Conservation (phyloP, 2,797 vertebrate species). For the Manis pentadactyla region DNA sequence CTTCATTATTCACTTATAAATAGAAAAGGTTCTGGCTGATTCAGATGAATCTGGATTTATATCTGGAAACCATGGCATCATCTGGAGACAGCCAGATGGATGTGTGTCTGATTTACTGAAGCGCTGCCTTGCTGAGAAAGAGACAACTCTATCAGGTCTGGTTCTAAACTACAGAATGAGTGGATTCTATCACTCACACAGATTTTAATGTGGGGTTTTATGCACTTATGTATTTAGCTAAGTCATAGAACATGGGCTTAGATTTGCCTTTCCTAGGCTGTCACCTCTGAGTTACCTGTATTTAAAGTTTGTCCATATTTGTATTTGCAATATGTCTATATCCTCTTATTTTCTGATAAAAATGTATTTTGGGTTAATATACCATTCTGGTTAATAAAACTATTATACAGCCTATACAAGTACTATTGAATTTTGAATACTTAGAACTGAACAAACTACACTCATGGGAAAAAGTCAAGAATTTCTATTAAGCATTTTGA, state of each 20-base stretch:
- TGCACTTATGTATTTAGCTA: not conserved
- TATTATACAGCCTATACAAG: not conserved
- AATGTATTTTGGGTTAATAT: not conserved
- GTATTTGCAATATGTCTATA: not conserved
- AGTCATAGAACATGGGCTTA: not conserved
- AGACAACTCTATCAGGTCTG: not conserved
- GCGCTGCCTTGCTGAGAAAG: not conserved
- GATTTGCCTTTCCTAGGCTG: not conserved
- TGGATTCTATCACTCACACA: not conserved
- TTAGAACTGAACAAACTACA: conserved; percentile 1
- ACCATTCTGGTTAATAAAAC: conserved; percentile 12
- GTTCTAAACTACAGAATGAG: not conserved
- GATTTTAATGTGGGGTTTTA: not conserved
- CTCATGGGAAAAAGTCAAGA: not conserved
- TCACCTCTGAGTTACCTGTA: not conserved
- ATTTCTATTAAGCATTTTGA: not conserved
- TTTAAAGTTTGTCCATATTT: not conserved
- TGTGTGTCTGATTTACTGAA: not conserved
- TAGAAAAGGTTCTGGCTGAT: conserved; percentile 25
- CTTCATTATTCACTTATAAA: conserved; percentile 37
- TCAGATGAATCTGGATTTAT: conserved; percentile 1
- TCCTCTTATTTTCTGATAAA: not conserved
- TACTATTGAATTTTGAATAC: not conserved
- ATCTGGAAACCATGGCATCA: conserved; percentile 29
- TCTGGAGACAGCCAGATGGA: conserved; percentile 2